Evolutionary conservation across 2,113 vertebrate species (phyloP), one percentile per base, ranked within the genome.

Genomic region (Sialia sialis): DNA sequence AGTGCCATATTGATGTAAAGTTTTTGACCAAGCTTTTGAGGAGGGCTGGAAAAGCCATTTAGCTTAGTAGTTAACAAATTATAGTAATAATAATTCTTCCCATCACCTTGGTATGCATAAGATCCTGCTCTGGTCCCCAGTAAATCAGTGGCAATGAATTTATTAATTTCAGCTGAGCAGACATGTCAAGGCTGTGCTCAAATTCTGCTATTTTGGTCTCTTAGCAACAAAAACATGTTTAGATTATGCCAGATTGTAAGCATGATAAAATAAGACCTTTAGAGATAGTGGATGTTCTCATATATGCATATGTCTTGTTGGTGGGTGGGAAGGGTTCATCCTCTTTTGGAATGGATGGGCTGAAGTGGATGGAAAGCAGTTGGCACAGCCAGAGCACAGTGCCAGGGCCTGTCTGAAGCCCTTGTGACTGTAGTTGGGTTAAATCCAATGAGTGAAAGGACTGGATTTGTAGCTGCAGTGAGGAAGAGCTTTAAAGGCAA

Each of bases 181-280:
- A 75, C 62, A 29, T 56, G 55, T 86, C 73, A 74, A 63, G 86
- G 77, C 89, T 90, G 66, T 67, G 43, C 72, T 94, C 7, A 4
- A 68, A 38, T 94, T 87, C 72, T 93, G 67, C 68, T 92, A 62
- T 55, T 92, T 88, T 84, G 67, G 90, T 96, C 74, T 95, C 93
- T 88, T 95, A 96, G 90, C 96, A 95, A 95, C 95, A 94, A 88
- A 92, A 96, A 85, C 6, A 11, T 94, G 85, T 94, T 94, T 75
- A 73, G 93, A 70, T 96, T 85, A 63, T 73, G 55, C 93, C 70
- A 73, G 93, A 74, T 96, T 85, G 67, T 73, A 55, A 94, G 81
- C 54, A 2, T 43, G 84, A 91, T 88, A 90, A 92, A 93, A 59
- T 74, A 87, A 95, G 90, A 84, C 56, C 19, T 87, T 79, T 79